Conservation (phyloP, 2,888 invertebrate genomes). For the Steromphala cineraria region DNA sequence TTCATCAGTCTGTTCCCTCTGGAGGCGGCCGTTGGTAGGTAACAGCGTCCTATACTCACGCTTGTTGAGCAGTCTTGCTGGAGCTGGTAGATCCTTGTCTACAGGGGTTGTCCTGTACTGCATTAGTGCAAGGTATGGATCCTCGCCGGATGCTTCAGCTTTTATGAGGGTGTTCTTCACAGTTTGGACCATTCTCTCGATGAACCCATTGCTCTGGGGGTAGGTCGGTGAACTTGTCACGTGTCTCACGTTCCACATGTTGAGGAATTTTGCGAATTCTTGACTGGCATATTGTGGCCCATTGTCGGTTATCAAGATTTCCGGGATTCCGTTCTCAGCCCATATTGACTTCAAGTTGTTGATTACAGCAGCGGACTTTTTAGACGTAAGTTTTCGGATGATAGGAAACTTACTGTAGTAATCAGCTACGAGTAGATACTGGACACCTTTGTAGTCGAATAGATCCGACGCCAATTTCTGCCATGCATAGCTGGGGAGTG, state of each 20-base stretch:
- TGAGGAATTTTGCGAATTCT: background rate
- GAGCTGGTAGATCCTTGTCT: background rate
- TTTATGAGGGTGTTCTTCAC: constrained; percentile 16
- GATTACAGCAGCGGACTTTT: background rate
- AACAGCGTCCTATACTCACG: background rate
- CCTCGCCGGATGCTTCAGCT: background rate
- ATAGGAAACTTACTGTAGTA: constrained; percentile 23
- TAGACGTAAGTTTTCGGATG: background rate
- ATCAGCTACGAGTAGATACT: background rate
- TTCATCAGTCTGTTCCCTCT: no score
- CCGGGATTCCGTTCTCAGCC: background rate
- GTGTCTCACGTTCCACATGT: background rate
- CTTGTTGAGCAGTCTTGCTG: background rate
- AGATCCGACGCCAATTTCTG: background rate
- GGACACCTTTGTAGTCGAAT: background rate
- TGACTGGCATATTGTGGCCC: background rate
- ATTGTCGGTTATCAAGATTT: background rate
- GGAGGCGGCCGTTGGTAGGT: no score
- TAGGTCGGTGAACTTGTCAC: constrained; percentile 11
- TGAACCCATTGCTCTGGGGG: constrained; percentile 23
- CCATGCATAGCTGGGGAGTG: background rate
- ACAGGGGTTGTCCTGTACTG: background rate
- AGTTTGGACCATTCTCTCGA: constrained; percentile 18
- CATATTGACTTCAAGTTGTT: background rate
- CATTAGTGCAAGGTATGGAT: background rate